These are phyloP conservation scores for Sparidentex hasta DNA, from an alignment of 2,797 vertebrate genomes.

Conservation along the genomic window DNA sequence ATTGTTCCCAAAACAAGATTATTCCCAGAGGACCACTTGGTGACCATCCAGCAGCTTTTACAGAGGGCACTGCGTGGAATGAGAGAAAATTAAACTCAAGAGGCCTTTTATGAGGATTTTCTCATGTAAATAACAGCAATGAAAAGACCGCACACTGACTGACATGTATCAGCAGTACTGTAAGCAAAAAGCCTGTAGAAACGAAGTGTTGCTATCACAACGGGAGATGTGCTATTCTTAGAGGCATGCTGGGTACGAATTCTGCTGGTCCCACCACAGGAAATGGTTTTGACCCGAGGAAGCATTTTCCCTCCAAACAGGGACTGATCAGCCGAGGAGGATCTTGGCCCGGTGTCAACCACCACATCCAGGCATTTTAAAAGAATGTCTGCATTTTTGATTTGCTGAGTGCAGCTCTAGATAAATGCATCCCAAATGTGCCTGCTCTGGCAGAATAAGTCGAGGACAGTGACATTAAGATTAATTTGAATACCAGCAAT, in stretches of 20 bases:
- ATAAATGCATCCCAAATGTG: conserved; percentile 64
- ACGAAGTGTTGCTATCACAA: conserved; percentile 19
- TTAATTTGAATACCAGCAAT: conserved; percentile 31
- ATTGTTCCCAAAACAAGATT: conserved; percentile 41
- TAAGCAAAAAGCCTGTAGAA: conserved; percentile 8
- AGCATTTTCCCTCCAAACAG: conserved; percentile 78
- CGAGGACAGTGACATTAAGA: conserved; percentile 34
- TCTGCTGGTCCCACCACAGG: conserved; percentile 74
- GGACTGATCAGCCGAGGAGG: conserved; percentile 70
- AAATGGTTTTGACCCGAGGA: conserved; percentile 81
- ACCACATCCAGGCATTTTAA: conserved; percentile 69
- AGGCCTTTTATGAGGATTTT: conserved; percentile 1
- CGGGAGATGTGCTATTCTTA: conserved; percentile 58
- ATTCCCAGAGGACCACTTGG: conserved; percentile 45
- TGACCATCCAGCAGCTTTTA: conserved; percentile 52
- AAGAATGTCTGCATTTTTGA: conserved; percentile 66
- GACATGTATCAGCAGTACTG: neutral
- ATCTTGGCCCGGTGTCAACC: conserved; percentile 73
- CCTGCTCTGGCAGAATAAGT: conserved; percentile 46
- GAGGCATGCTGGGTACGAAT: conserved; percentile 56
- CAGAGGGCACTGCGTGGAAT: conserved; percentile 39
- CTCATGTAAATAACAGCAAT: conserved; percentile 11
- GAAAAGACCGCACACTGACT: conserved; percentile 9
- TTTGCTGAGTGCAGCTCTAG: conserved; percentile 37
- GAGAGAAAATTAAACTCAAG: conserved; percentile 26